Conservation (phyloP, 2,113 vertebrate genomes). For the Calypte anna region DNA sequence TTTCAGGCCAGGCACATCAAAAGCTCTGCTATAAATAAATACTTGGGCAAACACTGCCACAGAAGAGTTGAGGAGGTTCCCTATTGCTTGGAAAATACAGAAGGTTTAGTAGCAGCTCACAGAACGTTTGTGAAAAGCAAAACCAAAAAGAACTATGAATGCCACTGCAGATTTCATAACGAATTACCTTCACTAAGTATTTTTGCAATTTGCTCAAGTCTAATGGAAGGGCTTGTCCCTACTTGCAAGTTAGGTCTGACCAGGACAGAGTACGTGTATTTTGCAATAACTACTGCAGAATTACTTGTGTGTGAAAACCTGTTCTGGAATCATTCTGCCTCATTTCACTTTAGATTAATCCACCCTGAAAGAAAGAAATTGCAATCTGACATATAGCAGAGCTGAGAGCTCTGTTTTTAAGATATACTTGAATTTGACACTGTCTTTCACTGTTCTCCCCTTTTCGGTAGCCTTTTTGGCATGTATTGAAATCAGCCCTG, state of each 20-base stretch:
- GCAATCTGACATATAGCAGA: neutral
- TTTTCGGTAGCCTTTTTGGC: neutral
- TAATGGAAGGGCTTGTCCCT: neutral
- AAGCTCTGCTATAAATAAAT: neutral
- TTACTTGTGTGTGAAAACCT: neutral
- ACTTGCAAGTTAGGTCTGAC: conserved; percentile 4
- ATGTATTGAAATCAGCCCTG: neutral
- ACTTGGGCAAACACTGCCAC: neutral
- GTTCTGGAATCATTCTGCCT: neutral
- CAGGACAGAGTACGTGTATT: neutral
- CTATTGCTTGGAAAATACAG: neutral
- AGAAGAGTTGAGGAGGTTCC: neutral
- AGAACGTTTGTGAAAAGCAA: neutral
- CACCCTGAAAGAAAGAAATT: neutral
- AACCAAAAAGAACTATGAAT: neutral
- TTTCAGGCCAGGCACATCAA: neutral
- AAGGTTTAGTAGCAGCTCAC: neutral
- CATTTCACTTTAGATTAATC: neutral
- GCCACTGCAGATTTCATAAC: neutral
- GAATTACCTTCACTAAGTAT: neutral
- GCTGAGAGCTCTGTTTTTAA: neutral
- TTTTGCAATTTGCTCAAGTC: neutral
- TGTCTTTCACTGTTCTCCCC: neutral
- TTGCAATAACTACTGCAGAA: conserved; percentile 9
- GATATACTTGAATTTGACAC: neutral